Evolutionary conservation across 2,888 invertebrate genomes (phyloP).

Genomic region (Pherbina coryleti): DNA sequence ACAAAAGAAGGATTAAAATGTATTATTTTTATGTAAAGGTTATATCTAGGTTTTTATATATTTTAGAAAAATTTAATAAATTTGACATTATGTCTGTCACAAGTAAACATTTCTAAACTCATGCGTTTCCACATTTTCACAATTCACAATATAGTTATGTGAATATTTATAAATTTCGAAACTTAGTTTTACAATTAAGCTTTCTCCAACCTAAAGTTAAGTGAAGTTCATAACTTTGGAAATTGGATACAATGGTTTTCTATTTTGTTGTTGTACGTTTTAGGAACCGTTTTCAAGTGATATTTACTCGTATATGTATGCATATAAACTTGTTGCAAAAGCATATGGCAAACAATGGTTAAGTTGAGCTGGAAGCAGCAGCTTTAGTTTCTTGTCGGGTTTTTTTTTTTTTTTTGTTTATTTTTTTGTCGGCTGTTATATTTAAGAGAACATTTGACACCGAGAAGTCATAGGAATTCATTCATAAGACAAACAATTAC

Average conservation of each 20-base stretch:
- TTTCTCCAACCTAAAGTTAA: not conserved
- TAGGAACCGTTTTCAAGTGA: not conserved
- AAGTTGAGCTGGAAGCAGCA: not conserved
- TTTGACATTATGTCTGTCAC: too few relatives aligned
- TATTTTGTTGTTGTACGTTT: not conserved
- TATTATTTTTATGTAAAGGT: not conserved
- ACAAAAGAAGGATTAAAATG: conserved; percentile 41
- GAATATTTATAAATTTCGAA: not conserved
- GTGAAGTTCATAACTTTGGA: conserved; percentile 13
- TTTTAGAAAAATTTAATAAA: not conserved
- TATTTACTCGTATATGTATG: not conserved
- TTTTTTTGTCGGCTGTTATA: conserved; percentile 19
- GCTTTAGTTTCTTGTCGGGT: conserved; percentile 24
- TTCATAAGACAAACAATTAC: conserved; percentile 42
- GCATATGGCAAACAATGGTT: not conserved
- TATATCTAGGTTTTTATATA: not conserved
- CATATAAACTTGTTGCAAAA: not conserved
- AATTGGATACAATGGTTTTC: not conserved
- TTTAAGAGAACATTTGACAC: conserved; percentile 49
- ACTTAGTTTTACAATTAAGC: not conserved
- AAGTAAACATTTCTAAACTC: too few relatives aligned
- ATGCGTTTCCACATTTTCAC: too few relatives aligned
- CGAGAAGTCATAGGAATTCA: conserved; percentile 57
- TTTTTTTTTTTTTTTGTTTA: conserved; percentile 33
- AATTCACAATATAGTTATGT: too few relatives aligned